These are phyloP conservation scores for Mactra quadrangularis DNA, from an alignment of 1,140 invertebrate genomes.

Conservation along the genomic window DNA sequence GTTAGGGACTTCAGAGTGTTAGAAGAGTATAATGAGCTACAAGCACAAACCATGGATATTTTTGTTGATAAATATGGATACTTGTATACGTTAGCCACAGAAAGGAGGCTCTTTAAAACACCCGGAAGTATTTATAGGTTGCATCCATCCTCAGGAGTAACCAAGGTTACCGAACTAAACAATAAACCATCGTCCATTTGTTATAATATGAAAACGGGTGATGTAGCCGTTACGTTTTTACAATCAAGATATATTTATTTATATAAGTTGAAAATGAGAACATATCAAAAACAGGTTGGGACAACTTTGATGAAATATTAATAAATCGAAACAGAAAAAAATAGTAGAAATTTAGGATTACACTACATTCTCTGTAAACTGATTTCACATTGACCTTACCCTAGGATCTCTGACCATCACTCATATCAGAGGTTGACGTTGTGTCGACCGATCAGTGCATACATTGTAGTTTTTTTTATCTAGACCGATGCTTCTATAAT, in stretches of 20 bases:
- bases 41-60: conserved; percentile 36
- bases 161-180: conserved; percentile 24
- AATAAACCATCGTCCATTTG: conserved; percentile 19
- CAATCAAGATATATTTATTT: conserved; percentile 51
- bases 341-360: too few species aligned
- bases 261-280: conserved; percentile 48
- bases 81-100: conserved; percentile 45
- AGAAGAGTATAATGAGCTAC: conserved; percentile 42
- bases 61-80: conserved; percentile 56
- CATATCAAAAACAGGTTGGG: conserved; percentile 42
- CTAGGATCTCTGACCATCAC: too few species aligned
- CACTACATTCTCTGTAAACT: too few species aligned
- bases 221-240: conserved; percentile 50
- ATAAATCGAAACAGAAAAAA: too few species aligned
- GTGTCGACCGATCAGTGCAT: too few species aligned
- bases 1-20: conserved; percentile 40
- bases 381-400: too few species aligned
- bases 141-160: conserved; percentile 23
- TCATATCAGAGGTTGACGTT: too few species aligned
- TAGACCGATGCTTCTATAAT: too few species aligned
- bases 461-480: too few species aligned
- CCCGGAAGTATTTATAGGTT: conserved; percentile 50
- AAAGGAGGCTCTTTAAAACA: conserved; percentile 35
- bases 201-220: conserved; percentile 48
- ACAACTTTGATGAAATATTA: conserved; percentile 27